Evolutionary conservation across 2,113 vertebrate genomes (phyloP).

Genomic region (Lophura nycthemera): DNA sequence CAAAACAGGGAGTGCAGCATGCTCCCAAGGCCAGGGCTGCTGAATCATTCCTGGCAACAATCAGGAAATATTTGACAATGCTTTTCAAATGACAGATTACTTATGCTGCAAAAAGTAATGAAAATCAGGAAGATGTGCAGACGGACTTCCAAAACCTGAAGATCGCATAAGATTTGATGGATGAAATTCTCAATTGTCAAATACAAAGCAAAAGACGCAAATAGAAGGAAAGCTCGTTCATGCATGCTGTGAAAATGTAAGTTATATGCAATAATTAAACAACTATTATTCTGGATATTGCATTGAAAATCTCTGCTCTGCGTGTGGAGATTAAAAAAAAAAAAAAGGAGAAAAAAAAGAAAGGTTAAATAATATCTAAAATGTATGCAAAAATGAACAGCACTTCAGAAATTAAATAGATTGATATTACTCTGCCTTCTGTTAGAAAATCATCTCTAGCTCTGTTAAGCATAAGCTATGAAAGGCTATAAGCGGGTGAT

Average conservation of each 20-base stretch:
- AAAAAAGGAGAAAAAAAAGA: background rate
- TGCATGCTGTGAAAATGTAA: background rate
- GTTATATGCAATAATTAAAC: background rate
- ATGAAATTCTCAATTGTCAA: background rate
- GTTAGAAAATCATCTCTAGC: background rate
- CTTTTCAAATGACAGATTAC: constrained; percentile 17
- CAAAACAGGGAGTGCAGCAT: rapidly evolving
- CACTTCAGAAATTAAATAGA: background rate
- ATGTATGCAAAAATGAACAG: rapidly evolving
- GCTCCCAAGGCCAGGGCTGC: background rate
- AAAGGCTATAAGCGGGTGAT: background rate
- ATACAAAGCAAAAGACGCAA: background rate
- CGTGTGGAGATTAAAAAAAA: rapidly evolving
- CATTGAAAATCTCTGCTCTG: background rate
- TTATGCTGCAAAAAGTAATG: background rate
- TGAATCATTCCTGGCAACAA: background rate
- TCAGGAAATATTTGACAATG: background rate
- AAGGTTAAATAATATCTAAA: background rate
- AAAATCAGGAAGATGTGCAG: background rate
- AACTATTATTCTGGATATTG: background rate
- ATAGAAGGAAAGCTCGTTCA: background rate
- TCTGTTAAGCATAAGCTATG: background rate
- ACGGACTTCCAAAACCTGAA: background rate
- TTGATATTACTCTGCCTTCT: background rate
- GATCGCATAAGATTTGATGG: background rate